A percentile compares a stretch with the other conserved stretches of the same genome.
phyloP scores from a whole-genome alignment of 2,113 vertebrate genomes.

The Anoplopoma fimbria region DNA sequence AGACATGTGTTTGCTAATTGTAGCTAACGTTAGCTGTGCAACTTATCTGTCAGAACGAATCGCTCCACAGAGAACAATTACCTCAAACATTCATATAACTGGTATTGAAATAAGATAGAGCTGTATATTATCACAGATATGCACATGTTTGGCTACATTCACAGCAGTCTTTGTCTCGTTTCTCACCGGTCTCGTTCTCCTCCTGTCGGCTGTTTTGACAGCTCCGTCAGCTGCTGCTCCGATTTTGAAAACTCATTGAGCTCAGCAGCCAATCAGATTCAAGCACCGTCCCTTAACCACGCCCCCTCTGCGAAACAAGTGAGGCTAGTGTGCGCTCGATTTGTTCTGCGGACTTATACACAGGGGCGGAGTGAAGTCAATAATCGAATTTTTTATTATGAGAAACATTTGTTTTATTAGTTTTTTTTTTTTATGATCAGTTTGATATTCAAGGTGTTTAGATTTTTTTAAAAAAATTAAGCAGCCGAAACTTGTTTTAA shows the following conservation, averaged over 20 bases:
- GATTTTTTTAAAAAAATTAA: background rate
- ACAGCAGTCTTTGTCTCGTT: fast-evolving
- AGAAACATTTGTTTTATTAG: too few species aligned
- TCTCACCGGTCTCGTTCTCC: constrained; percentile 42
- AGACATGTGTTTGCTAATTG: background rate
- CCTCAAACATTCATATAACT: background rate
- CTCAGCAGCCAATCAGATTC: constrained; percentile 67
- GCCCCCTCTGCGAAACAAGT: constrained; percentile 18
- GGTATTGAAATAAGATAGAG: background rate
- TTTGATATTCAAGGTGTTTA: background rate
- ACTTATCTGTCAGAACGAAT: background rate
- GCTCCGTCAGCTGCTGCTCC: constrained; percentile 39
- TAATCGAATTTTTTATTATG: background rate
- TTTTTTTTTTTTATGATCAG: too few species aligned
- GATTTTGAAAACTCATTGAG: constrained; percentile 72
- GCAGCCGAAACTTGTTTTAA: background rate
- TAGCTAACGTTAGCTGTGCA: constrained; percentile 39
- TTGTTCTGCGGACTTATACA: fast-evolving
- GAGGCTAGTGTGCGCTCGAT: background rate
- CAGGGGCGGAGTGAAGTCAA: constrained; percentile 34
- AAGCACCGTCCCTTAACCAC: background rate
- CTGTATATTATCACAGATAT: fast-evolving
- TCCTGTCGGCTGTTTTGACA: constrained; percentile 64
- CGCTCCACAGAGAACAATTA: background rate
- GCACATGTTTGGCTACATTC: fast-evolving